These are phyloP conservation scores for Lamprotornis superbus DNA, from an alignment of 2,113 vertebrate genomes.

Conservation along the genomic window DNA sequence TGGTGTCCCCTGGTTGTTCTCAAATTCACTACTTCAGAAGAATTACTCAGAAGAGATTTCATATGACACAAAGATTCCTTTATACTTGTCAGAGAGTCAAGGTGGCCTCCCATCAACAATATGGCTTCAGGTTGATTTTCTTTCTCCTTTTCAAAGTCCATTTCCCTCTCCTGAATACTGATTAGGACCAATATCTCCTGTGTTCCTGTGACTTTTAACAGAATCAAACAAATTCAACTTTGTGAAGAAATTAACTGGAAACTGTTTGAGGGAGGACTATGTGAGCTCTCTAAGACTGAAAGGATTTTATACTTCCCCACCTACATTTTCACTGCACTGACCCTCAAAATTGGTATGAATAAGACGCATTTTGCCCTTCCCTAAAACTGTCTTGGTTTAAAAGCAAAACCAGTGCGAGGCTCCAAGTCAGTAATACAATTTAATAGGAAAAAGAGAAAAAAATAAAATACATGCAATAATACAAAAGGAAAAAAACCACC, in stretches of 20 bases:
- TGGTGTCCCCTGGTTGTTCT: not conserved
- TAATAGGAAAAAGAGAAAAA: too few relatives aligned
- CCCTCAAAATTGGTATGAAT: not conserved
- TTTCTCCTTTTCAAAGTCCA: not conserved
- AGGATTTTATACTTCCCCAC: not conserved
- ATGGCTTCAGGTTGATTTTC: slow-evolving; percentile 27
- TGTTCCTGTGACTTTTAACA: not conserved
- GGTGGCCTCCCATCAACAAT: slow-evolving; percentile 43
- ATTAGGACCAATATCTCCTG: not conserved
- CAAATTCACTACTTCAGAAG: slow-evolving; percentile 14
- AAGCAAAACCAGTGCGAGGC: too few relatives aligned
- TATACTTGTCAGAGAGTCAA: slow-evolving; percentile 51
- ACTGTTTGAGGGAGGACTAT: not conserved
- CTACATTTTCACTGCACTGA: not conserved
- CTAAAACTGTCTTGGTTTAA: too few relatives aligned
- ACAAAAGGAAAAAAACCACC: too few relatives aligned
- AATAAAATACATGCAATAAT: too few relatives aligned
- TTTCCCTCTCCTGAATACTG: slow-evolving; percentile 25
- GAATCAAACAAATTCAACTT: not conserved
- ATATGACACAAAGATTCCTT: not conserved
- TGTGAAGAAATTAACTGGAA: not conserved
- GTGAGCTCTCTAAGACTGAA: not conserved
- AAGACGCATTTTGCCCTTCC: not conserved
- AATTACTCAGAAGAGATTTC: slow-evolving; percentile 24
- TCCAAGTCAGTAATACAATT: too few relatives aligned